These are phyloP conservation scores for Scartelaos histophorus DNA, from an alignment of 2,113 vertebrate genomes.

Conservation along the genomic window DNA sequence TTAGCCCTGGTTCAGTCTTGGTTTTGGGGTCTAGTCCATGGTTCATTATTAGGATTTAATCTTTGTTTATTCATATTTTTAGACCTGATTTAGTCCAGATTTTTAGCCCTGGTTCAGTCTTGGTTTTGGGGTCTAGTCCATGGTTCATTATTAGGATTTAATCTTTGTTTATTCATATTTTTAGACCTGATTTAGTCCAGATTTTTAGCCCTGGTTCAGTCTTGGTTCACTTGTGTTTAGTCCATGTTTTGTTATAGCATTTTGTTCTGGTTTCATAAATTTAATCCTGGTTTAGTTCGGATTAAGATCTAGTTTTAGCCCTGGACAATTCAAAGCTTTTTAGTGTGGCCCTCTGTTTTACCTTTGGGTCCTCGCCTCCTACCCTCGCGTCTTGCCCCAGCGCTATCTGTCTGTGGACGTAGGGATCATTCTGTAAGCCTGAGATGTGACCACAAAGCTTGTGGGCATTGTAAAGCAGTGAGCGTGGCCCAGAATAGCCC, in stretches of 20 bases:
- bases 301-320: not conserved
- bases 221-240: no score
- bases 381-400: slow-evolving; percentile 17
- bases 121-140: no score
- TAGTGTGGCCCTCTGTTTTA: not conserved
- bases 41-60: no score
- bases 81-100: not conserved
- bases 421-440: slow-evolving; percentile 71
- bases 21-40: no score
- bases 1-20: not conserved
- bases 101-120: no score
- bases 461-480: slow-evolving; percentile 73
- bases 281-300: not conserved
- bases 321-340: not conserved
- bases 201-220: not conserved
- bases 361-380: not conserved
- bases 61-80: not conserved
- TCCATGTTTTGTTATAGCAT: no score
- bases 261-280: not conserved
- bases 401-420: slow-evolving; percentile 57
- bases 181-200: not conserved
- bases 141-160: no score
- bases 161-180: not conserved
- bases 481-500: slow-evolving; percentile 68
- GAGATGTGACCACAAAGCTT: slow-evolving; percentile 72